Percentiles rank a stretch among this genome's conserved stretches.
Conservation (phyloP, 2,113 vertebrate genomes). For the Coptodon bakossiorum region DNA sequence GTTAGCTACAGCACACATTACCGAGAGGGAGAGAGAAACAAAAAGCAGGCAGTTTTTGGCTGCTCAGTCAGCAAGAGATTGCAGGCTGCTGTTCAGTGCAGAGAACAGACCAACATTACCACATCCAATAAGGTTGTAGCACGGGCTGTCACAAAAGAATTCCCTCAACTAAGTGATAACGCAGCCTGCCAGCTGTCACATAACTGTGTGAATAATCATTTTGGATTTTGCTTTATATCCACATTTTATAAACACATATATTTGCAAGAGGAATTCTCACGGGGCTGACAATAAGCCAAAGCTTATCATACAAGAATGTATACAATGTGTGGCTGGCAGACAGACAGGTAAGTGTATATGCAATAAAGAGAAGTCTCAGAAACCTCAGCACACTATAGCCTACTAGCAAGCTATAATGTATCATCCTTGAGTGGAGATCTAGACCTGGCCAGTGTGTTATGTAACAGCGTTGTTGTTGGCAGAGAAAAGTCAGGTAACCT, state of each 20-base stretch:
- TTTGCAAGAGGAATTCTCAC: background rate
- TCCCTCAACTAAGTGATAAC: slow-evolving; percentile 25
- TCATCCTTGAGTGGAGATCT: background rate
- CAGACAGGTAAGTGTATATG: background rate
- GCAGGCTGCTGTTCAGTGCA: slow-evolving; percentile 53
- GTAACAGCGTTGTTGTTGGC: slow-evolving; percentile 37
- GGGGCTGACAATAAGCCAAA: background rate
- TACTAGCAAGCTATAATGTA: background rate
- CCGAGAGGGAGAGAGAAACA: slow-evolving; percentile 53
- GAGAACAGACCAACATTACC: slow-evolving; percentile 35
- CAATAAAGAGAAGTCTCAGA: slow-evolving; percentile 24
- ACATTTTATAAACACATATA: background rate
- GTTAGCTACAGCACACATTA: slow-evolving; percentile 49
- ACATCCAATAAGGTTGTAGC: slow-evolving; percentile 51
- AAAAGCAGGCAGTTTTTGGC: slow-evolving; percentile 68
- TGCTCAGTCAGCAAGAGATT: slow-evolving; percentile 69
- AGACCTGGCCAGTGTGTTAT: slow-evolving; percentile 27
- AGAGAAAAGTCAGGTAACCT: slow-evolving; percentile 35
- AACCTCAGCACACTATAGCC: slow-evolving; percentile 11
- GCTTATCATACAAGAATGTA: background rate
- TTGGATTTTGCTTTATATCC: background rate
- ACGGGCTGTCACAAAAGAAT: slow-evolving; percentile 47
- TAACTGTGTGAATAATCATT: background rate
- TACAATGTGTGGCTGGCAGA: background rate
- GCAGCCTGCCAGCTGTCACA: background rate